These are phyloP conservation scores for Vulpes vulpes DNA, from an alignment of 2,113 vertebrate species.

Conservation along the genomic window DNA sequence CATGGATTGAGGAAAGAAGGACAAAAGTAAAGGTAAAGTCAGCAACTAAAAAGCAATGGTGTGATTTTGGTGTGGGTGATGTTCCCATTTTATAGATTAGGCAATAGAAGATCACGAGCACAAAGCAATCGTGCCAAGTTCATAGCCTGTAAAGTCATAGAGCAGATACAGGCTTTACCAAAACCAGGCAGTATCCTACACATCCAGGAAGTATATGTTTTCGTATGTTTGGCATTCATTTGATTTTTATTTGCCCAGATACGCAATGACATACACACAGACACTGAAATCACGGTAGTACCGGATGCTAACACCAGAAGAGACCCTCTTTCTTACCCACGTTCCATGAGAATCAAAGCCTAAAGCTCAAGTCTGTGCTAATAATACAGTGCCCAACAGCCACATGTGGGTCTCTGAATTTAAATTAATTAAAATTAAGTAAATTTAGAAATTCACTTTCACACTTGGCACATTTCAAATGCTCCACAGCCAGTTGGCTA, in stretches of 20 bases:
- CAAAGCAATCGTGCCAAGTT: not conserved
- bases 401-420: not conserved
- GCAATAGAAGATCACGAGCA: not conserved
- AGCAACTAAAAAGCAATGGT: not conserved
- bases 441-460: not conserved
- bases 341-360: not conserved
- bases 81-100: not conserved
- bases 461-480: not conserved
- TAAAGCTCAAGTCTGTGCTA: not conserved
- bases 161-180: not conserved
- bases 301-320: not conserved
- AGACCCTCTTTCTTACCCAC: not conserved
- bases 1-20: not conserved
- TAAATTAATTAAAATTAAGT: not conserved
- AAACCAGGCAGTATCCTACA: not conserved
- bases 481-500: not conserved
- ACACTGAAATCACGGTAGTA: not conserved
- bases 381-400: not conserved
- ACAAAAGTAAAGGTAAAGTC: not conserved
- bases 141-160: not conserved
- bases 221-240: not conserved
- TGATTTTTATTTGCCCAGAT: not conserved
- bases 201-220: not conserved
- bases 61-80: not conserved
- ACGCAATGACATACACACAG: not conserved